A percentile compares a stretch with the other conserved stretches of the same genome.
phyloP scores from a whole-genome alignment of 2,888 invertebrate species.

The Sicus ferrugineus region DNA sequence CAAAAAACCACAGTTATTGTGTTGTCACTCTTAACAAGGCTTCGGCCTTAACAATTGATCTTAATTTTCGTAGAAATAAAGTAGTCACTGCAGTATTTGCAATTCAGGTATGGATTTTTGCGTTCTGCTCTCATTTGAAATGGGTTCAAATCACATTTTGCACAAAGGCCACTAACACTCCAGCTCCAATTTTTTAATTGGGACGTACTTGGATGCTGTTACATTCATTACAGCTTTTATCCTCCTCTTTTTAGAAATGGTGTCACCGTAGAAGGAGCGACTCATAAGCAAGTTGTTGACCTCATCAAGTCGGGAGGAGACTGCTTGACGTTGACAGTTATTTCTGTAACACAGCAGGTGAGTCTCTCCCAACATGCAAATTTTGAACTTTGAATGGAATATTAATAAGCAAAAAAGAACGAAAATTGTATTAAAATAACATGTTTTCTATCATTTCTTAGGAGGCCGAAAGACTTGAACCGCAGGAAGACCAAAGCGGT shows the following conservation, averaged over 20 bases:
- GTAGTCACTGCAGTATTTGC: too few species aligned
- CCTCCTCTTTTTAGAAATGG: constrained; percentile 75
- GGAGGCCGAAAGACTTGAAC: constrained; percentile 86
- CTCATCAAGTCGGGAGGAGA: constrained; percentile 99
- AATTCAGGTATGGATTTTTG: too few species aligned
- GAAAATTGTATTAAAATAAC: neutral
- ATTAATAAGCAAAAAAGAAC: neutral
- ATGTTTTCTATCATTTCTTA: constrained; percentile 52
- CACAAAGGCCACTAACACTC: too few species aligned
- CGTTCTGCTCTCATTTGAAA: too few species aligned
- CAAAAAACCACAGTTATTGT: too few species aligned
- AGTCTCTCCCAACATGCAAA: constrained; percentile 41
- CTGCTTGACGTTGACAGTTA: constrained; percentile 93
- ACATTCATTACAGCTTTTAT: too few species aligned
- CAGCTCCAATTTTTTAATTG: neutral
- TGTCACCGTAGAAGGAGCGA: constrained; percentile 98
- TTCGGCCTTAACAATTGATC: neutral
- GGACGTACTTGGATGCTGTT: neutral
- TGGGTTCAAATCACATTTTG: too few species aligned
- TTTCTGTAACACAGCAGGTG: constrained; percentile 93
- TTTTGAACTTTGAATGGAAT: neutral
- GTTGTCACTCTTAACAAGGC: neutral
- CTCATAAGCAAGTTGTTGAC: constrained; percentile 99
- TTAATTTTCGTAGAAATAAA: neutral
- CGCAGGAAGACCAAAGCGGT: constrained; percentile 79